Base-by-base conservation (phyloP, 2,797 vertebrate genomes). In the Halcyon chelicuti region DNA sequence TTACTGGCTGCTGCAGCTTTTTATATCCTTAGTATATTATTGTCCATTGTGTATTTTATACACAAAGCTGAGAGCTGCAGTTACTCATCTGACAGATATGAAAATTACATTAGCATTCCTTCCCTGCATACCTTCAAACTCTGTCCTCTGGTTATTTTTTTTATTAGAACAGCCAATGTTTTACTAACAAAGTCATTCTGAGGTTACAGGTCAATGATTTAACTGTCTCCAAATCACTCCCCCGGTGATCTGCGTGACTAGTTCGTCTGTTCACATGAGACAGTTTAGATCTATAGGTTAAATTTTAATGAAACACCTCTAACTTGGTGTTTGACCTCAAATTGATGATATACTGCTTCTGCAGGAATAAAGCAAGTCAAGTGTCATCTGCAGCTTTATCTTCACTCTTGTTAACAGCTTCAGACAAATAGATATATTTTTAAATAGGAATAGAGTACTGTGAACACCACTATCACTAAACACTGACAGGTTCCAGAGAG, bases 281-380 rank as follows among this genome's bases (percentile, higher is more conserved):
- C 25, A 37, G 8, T n/a, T 70, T 21, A 86, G 83, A 94, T 63
- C 7, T 10, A 1, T 26, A 73, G 63, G 92, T 97, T 97, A 95
- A 85, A 96, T 87, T 95, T 97, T 96, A 96, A 96, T 94, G 40
- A 91, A 94, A 35, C 44, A 33, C 66, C 60, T 93, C 86, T 73
- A 39, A 57, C 80, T 79, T 29, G 20, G 12, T 84, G 77, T 60
- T 93, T 81, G 66, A 88, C 91, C 82, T 86, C 58, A 77, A 40
- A 79, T 0, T 68, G 80, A 66, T 6, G 8, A 52, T 60, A 57
- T 42, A 7, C 19, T 55, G 17, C 54, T 84, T 81, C 76, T 86
- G 42, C 72, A 51, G 40, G 74, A 94, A 76, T 47, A 72, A 68
- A 82, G 20, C 28, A 62, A 88, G 25, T 40, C 35, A 74, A 83